Evolutionary conservation across 2,888 invertebrate genomes (phyloP).

Genomic region (Pachycephus smyrnensis): DNA sequence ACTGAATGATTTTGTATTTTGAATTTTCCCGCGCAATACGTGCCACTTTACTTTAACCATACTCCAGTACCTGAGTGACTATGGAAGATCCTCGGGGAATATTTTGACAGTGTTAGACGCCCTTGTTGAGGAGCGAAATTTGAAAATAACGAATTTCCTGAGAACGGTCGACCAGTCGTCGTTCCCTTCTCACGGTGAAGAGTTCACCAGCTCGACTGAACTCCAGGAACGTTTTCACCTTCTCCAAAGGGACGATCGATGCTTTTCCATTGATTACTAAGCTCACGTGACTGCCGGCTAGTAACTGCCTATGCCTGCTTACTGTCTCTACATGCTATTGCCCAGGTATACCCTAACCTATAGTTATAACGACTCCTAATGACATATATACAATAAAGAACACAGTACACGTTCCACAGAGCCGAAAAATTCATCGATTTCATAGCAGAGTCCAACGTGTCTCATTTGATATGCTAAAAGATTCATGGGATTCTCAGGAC

Average conservation of each 20-base stretch:
- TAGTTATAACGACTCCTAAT: background rate
- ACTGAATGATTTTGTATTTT: background rate
- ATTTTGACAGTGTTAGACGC: background rate
- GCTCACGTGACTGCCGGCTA: conserved; percentile 40
- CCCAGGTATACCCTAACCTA: background rate
- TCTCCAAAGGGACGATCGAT: conserved; percentile 49
- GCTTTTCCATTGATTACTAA: conserved; percentile 51
- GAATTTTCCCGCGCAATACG: background rate
- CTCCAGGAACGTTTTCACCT: conserved; percentile 44
- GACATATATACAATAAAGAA: background rate
- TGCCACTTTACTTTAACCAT: background rate
- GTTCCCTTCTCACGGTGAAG: conserved; percentile 20
- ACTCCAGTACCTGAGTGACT: background rate
- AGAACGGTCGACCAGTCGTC: background rate
- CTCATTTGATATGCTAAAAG: background rate
- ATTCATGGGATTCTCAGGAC: background rate
- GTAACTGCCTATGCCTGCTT: background rate
- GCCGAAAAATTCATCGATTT: background rate
- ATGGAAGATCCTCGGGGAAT: background rate
- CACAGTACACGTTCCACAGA: background rate
- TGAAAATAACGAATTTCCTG: background rate
- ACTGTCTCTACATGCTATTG: background rate
- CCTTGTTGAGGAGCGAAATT: background rate
- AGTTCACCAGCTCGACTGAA: conserved; percentile 46
- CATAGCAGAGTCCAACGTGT: background rate